These are phyloP conservation scores for Philonicus albiceps DNA, from an alignment of 2,888 invertebrate species.

Conservation along the genomic window DNA sequence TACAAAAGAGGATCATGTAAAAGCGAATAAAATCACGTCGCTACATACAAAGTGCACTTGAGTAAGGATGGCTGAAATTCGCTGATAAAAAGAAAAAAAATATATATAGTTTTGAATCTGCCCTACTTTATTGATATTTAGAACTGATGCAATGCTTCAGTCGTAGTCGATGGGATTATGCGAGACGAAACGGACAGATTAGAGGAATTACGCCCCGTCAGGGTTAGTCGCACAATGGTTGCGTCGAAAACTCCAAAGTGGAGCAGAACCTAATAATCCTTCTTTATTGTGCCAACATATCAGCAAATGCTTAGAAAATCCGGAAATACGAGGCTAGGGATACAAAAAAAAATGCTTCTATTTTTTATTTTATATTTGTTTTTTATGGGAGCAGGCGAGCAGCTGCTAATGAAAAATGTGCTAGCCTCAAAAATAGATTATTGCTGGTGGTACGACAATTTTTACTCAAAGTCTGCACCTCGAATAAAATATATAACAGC, in stretches of 20 bases:
- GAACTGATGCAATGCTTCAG: background rate
- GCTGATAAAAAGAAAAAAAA: background rate
- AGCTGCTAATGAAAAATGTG: conserved; percentile 24
- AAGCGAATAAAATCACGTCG: background rate
- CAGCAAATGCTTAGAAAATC: conserved; percentile 5
- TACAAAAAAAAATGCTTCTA: background rate
- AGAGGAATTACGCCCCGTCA: background rate
- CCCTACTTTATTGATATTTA: background rate
- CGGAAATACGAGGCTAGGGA: conserved; percentile 5
- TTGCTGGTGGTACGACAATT: background rate
- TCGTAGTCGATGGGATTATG: background rate
- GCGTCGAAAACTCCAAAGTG: background rate
- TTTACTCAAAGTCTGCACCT: background rate
- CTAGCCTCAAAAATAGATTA: conserved; percentile 17
- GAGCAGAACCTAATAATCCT: conserved; percentile 4
- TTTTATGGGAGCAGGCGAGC: conserved; percentile 22
- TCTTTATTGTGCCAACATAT: conserved; percentile 16
- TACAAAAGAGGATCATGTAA: background rate
- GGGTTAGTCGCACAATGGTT: background rate
- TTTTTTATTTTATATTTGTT: background rate
- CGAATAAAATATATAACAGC: conserved; percentile 7
- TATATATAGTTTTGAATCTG: background rate
- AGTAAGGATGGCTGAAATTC: background rate
- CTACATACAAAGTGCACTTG: background rate
- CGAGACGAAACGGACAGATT: background rate